These are phyloP conservation scores for Oreocharis arfaki DNA, from an alignment of 2,113 vertebrate species.

Conservation along the genomic window DNA sequence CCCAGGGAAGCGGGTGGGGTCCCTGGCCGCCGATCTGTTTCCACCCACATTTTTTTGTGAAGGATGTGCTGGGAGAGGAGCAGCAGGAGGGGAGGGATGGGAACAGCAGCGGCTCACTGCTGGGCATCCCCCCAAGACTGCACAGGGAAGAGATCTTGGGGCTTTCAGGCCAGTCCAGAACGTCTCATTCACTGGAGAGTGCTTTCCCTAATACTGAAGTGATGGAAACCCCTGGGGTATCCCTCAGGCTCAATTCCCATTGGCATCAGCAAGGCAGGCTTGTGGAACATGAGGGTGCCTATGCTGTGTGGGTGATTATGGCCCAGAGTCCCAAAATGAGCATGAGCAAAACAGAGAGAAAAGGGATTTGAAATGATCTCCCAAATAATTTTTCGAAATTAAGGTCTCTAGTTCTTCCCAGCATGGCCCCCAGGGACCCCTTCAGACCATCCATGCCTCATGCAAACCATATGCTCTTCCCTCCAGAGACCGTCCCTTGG, in stretches of 20 bases:
- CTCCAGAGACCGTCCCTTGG: not conserved
- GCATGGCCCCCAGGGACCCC: not conserved
- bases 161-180: not conserved
- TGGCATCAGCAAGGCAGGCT: not conserved
- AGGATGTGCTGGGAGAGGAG: not conserved
- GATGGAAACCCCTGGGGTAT: not conserved
- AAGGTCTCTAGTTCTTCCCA: not conserved
- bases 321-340: not conserved
- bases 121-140: not conserved
- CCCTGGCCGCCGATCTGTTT: not conserved
- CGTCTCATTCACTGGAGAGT: not conserved
- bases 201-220: not conserved
- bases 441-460: not conserved
- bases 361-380: not conserved
- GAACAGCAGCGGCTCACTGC: not conserved
- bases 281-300: not conserved
- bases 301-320: not conserved
- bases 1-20: fast-evolving
- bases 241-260: not conserved
- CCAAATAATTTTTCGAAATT: not conserved
- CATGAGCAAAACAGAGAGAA: not conserved
- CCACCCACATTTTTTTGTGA: not conserved
- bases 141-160: not conserved
- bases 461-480: not conserved
- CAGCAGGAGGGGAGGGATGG: not conserved